Conservation (phyloP, 2,888 invertebrate genomes). For the Zaprionus bogoriensis region DNA sequence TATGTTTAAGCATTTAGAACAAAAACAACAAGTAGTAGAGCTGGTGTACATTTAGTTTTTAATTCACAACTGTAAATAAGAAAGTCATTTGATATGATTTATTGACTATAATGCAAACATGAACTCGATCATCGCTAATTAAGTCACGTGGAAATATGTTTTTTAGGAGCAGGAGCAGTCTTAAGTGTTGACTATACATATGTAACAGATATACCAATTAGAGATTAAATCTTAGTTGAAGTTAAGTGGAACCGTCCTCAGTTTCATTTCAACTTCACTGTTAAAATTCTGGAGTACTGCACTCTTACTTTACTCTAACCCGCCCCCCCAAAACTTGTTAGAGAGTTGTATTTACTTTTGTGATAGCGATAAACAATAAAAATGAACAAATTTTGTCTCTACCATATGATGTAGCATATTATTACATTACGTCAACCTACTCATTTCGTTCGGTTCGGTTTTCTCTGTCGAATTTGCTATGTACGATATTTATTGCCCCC, state of each 20-base stretch:
- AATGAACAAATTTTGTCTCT: conserved; percentile 59
- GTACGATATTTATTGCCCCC: conserved; percentile 48
- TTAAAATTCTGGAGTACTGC: conserved; percentile 21
- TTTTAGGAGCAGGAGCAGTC: conserved; percentile 53
- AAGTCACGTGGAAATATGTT: conserved; percentile 31
- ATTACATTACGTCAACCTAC: conserved; percentile 20
- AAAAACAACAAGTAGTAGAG: conserved; percentile 12
- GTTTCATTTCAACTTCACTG: conserved; percentile 32
- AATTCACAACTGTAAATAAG: conserved; percentile 53
- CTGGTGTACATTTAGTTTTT: conserved; percentile 42
- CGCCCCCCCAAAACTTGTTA: conserved; percentile 30
- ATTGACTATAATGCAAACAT: conserved; percentile 27
- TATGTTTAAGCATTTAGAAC: conserved; percentile 31
- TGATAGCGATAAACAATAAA: conserved; percentile 62
- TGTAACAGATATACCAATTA: conserved; percentile 56
- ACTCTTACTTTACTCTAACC: conserved; percentile 19
- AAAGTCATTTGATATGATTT: conserved; percentile 75
- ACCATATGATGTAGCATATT: conserved; percentile 17
- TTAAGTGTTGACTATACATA: conserved; percentile 69
- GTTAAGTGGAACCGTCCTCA: conserved; percentile 28
- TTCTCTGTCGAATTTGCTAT: conserved; percentile 48
- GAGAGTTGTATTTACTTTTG: conserved; percentile 74
- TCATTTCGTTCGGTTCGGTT: conserved; percentile 23
- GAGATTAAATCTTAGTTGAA: conserved; percentile 53
- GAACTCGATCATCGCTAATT: conserved; percentile 22